Evolutionary conservation across 2,797 vertebrate species (phyloP).

Genomic region (Kryptolebias ocellatus): DNA sequence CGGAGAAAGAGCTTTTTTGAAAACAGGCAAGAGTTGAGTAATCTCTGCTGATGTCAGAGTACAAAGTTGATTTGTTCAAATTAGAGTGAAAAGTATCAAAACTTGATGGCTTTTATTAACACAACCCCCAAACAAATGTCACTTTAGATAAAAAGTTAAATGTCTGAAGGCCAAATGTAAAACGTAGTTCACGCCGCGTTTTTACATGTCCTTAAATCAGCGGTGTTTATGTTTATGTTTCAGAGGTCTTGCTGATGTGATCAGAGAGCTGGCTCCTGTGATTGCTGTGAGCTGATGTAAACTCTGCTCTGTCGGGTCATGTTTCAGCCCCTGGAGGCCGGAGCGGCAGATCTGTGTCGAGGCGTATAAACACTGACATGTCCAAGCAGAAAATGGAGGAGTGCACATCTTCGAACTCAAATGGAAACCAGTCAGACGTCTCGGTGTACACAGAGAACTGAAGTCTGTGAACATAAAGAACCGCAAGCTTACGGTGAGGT

Average conservation of each 20-base stretch:
- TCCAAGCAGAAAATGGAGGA: conserved; percentile 26
- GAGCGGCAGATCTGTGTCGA: conserved; percentile 57
- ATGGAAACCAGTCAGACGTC: neutral
- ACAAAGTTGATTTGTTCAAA: conserved; percentile 21
- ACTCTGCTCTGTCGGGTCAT: conserved; percentile 58
- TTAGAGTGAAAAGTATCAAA: conserved; percentile 36
- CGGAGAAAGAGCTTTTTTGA: neutral
- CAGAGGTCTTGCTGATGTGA: conserved; percentile 52
- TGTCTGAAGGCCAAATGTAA: conserved; percentile 68
- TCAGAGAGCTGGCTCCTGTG: conserved; percentile 57
- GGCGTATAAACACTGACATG: conserved; percentile 58
- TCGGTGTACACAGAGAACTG: conserved; percentile 2
- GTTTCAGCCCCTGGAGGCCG: conserved; percentile 68
- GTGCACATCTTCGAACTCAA: conserved; percentile 27
- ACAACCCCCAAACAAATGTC: conserved; percentile 55
- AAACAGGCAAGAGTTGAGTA: conserved; percentile 5
- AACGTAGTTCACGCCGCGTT: conserved; percentile 62
- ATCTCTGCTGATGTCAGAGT: conserved; percentile 25
- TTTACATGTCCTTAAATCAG: conserved; percentile 57
- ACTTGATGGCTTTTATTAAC: conserved; percentile 24
- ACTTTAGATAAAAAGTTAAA: conserved; percentile 39
- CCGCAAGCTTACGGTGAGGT: conserved; percentile 9
- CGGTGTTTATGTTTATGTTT: conserved; percentile 70
- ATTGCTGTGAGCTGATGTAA: conserved; percentile 61
- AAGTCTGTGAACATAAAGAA: neutral